Percentiles rank a stretch among this genome's conserved stretches.
These are phyloP conservation scores for Delphinapterus leucas DNA, from an alignment of 2,113 vertebrate species.

Conservation along the genomic window DNA sequence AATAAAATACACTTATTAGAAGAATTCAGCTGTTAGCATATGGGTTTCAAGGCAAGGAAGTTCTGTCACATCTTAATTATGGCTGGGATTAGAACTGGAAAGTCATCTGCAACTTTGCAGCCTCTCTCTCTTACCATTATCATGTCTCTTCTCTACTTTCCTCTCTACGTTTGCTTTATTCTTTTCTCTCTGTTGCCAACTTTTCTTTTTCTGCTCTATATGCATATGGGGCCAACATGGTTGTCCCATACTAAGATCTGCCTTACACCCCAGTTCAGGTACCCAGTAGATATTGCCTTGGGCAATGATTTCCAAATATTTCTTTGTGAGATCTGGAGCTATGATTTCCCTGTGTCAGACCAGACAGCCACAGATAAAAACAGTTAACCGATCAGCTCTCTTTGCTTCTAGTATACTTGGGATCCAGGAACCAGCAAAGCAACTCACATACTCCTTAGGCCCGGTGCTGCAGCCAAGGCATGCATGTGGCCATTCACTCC, in stretches of 20 bases:
- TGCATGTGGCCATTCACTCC: accelerated
- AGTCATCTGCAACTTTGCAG: not conserved
- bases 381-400: not conserved
- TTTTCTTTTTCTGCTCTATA: not conserved
- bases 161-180: not conserved
- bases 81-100: not conserved
- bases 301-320: not conserved
- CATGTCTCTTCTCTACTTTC: not conserved
- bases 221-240: accelerated
- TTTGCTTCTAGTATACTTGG: too few relatives aligned
- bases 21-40: not conserved
- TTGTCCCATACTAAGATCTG: not conserved
- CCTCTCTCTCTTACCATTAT: not conserved
- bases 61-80: not conserved
- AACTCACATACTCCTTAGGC: not conserved
- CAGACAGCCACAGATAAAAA: not conserved
- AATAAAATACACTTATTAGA: not conserved
- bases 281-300: not conserved
- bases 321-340: not conserved
- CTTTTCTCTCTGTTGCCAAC: not conserved
- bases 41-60: not conserved
- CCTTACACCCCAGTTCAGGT: not conserved
- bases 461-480: not conserved
- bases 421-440: accelerated
- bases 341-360: not conserved